Evolutionary conservation across 2,113 vertebrate genomes (phyloP).

Genomic region (Sus scrofa): DNA sequence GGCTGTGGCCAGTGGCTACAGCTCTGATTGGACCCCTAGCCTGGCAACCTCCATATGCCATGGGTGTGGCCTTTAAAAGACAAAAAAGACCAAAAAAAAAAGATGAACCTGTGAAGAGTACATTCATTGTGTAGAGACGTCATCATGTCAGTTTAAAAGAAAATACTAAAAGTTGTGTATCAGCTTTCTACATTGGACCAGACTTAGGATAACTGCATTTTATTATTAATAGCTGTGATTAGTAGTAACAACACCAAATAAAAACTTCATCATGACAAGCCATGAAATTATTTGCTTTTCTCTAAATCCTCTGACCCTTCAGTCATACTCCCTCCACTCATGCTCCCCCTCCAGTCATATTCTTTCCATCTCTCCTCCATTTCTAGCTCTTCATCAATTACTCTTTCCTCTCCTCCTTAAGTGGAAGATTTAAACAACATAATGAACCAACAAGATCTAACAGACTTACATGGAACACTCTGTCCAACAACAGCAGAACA

Average conservation of each 20-base stretch:
- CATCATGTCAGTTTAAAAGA: background rate
- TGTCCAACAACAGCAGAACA: background rate
- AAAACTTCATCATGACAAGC: background rate
- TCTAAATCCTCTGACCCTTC: background rate
- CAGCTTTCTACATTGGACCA: background rate
- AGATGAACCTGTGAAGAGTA: background rate
- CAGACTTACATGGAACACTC: background rate
- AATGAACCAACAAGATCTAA: background rate
- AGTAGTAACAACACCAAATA: background rate
- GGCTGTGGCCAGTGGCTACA: too few relatives aligned
- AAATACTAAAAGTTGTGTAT: background rate
- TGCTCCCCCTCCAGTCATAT: background rate
- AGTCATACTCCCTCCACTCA: background rate
- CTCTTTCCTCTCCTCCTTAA: background rate
- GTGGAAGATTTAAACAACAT: background rate
- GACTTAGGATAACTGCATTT: background rate
- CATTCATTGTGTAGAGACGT: background rate
- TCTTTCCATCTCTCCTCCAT: background rate
- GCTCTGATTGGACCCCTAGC: too few relatives aligned
- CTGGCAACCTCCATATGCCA: too few relatives aligned
- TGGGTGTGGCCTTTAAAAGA: too few relatives aligned
- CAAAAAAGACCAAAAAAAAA: background rate
- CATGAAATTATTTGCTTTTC: background rate
- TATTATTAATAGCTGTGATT: background rate
- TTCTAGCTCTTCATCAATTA: background rate